These are phyloP conservation scores for Himalopsyche japonica DNA, from an alignment of 2,888 invertebrate genomes.

Conservation along the genomic window DNA sequence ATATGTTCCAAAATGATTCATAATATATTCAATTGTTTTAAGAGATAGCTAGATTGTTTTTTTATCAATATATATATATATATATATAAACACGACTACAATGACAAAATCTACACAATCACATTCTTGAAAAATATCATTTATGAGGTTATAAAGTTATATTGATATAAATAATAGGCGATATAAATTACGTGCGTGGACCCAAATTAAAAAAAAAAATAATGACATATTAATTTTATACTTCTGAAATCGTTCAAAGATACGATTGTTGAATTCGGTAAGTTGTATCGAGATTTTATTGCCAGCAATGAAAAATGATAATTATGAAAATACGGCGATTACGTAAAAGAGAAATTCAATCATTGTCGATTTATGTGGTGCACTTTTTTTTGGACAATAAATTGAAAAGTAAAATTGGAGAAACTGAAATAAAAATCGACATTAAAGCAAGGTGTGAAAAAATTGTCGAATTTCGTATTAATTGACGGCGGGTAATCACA, in stretches of 20 bases:
- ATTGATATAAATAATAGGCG: too few species aligned
- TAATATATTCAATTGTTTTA: too few species aligned
- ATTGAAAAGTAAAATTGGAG: neutral
- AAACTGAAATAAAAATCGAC: neutral
- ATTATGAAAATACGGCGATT: neutral
- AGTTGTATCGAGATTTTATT: neutral
- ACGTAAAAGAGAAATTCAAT: neutral
- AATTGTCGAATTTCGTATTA: neutral
- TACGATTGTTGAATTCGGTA: neutral
- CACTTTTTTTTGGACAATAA: neutral
- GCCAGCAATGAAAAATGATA: neutral
- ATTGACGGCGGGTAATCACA: neutral
- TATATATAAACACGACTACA: too few species aligned
- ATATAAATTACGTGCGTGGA: too few species aligned
- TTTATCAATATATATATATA: too few species aligned
- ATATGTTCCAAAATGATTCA: too few species aligned
- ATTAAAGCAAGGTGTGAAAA: neutral
- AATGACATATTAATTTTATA: too few species aligned
- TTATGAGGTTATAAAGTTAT: too few species aligned
- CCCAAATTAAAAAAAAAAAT: too few species aligned
- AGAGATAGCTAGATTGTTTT: too few species aligned
- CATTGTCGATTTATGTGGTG: neutral
- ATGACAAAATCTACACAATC: too few species aligned
- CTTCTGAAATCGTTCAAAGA: neutral
- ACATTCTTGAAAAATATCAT: too few species aligned